Evolutionary conservation across 1,140 invertebrate genomes (phyloP), one percentile per base, ranked within the genome.

Genomic region (Arion vulgaris): DNA sequence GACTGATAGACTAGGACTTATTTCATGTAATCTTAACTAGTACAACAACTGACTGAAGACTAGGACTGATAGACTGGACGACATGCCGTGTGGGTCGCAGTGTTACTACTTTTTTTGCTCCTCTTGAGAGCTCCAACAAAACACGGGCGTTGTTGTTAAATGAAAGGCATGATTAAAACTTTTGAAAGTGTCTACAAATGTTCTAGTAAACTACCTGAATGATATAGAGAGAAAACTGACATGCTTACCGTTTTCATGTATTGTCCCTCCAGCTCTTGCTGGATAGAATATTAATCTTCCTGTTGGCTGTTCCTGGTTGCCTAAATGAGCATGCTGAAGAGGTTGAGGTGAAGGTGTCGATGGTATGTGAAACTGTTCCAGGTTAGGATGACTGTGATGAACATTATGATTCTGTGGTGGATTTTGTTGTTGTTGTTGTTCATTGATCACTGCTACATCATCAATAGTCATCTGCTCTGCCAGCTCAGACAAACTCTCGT

Each of bases 381-480:
- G 53, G 4, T 62, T 28, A 28, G 57, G 76, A 0, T 66, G 76
- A 38, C 76, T 62, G 32, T 34, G 49, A 26, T 78, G 76, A 66
- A 62, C n/a, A 15, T 66, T 53, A 34, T 39, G 68, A 41, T 73
- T 66, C 45, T 51, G 74, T 17, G 5, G 74, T 34, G 38, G 74
- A 36, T 76, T 39, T 51, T 77, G 53, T 39, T 77, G 62, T 19
- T 74, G 80, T 36, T 68, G 93, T 78, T 73, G 85, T 80, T 53
- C 74, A 90, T 84, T 91, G 90, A 80, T 90, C 84, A 82, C 88
- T 88, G 49, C 87, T 87, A 86, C 91, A 72, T 93, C 93, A 77
- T 93, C 92, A 49, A 93, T 90, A 28, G 92, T 92, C n/a, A 93
- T 87, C 62, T 93, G 92, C 86, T 93, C 93, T 0, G 93, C 92